Percentiles rank a stretch among this genome's conserved stretches.
Conservation (phyloP, 2,888 invertebrate species). For the Euclidia mi region DNA sequence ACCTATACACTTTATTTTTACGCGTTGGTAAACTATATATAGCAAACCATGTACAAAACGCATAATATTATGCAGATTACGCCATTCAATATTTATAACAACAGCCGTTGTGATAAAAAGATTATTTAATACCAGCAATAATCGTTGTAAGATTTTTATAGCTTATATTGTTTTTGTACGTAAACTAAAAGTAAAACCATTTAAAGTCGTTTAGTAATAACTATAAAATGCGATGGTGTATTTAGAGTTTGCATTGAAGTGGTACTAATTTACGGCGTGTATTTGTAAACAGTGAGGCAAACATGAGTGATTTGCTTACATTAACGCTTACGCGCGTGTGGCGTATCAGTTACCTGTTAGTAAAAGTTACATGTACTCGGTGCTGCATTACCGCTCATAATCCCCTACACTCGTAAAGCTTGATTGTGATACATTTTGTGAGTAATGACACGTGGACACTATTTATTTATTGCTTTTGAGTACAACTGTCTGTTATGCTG, state of each 20-base stretch:
- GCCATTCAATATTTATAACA: not conserved
- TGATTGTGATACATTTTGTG: too few relatives aligned
- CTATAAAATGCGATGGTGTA: slow-evolving; percentile 37
- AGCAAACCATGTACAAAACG: not conserved
- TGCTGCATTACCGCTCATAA: slow-evolving; percentile 26
- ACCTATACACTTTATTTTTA: too few relatives aligned
- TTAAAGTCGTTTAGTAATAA: slow-evolving; percentile 34
- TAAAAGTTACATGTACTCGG: slow-evolving; percentile 34
- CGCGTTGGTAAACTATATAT: not conserved
- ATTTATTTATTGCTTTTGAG: too few relatives aligned
- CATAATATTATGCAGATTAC: not conserved
- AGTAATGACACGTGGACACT: too few relatives aligned
- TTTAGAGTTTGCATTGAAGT: slow-evolving; percentile 48
- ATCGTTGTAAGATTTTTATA: not conserved
- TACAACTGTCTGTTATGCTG: too few relatives aligned
- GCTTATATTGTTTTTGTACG: not conserved
- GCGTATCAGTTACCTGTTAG: slow-evolving; percentile 53
- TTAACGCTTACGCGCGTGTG: slow-evolving; percentile 58
- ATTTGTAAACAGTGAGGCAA: slow-evolving; percentile 68
- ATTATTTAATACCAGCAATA: not conserved
- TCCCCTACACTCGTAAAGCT: not conserved
- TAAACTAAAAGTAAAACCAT: slow-evolving; percentile 15
- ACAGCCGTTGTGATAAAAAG: not conserved
- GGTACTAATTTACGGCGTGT: slow-evolving; percentile 66
- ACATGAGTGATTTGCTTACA: slow-evolving; percentile 70